Base-by-base conservation (phyloP, 2,888 invertebrate species). In the Euzetes globulus region DNA sequence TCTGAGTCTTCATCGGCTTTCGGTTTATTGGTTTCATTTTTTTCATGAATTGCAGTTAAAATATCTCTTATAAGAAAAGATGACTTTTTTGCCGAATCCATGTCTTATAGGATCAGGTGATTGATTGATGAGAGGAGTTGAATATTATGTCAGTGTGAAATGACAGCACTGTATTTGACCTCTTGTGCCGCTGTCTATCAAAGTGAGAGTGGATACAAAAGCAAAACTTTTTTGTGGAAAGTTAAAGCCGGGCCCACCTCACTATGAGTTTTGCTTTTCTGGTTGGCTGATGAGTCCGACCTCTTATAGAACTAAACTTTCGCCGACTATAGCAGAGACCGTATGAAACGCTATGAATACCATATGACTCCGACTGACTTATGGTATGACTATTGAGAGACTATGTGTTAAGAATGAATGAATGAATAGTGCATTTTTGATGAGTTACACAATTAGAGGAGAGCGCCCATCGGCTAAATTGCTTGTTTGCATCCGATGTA, bases 31-130 rank as follows among this genome's bases (percentile, higher is more conserved):
- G 47, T 17, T n/a, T 7, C 1, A n/a, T 47, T 29, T 3, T 71
- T 71, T 11, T 47, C 50, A 52, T 45, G 27, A 71, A n/a, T 71
- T 37, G 4, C 17, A 13, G 47, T 52, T 22, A 71, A 71, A 27
- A 71, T 50, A 41, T 71, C 71, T 52, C 45, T 71, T 29, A 71
- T 71, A 52, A 71, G 71, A 71, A 71, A 71, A 37, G 71, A 71
- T 3, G 27, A 71, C 52, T 71, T 71, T 71, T 45, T 71, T 7
- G 2, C 29, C 1, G 52, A 27, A 52, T 71, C 71, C 71, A 71
- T 71, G 27, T 13, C 22, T 68, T 13, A 37, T 33, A 3, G 25
- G 37, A 27, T 27, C 4, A 19, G 7, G 5, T 29, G 60, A 60
- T 55, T 22, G 19, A 22, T 13, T 55, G 19, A 11, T 25, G 22